Percentiles rank a stretch among this genome's conserved stretches.
These are phyloP conservation scores for Trachurus trachurus DNA, from an alignment of 2,797 vertebrate genomes.

Conservation along the genomic window DNA sequence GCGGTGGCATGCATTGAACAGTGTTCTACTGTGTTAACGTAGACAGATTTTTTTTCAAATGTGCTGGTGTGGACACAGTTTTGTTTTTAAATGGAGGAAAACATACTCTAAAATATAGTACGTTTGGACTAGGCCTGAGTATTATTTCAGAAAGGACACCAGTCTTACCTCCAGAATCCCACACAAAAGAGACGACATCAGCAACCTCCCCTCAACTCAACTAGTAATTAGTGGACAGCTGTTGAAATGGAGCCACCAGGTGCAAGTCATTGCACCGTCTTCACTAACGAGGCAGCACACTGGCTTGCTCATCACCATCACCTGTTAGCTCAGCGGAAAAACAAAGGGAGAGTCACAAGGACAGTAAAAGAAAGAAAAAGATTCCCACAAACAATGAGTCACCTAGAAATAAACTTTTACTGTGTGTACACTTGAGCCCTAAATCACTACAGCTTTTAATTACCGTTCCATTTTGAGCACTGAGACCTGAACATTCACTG, in stretches of 20 bases:
- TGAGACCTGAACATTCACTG: background rate
- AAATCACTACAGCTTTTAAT: constrained; percentile 45
- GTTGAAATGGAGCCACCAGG: constrained; percentile 31
- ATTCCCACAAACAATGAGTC: constrained; percentile 21
- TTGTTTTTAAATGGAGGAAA: no score
- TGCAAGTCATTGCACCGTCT: constrained; percentile 20
- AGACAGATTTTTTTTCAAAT: no score
- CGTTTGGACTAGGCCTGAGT: no score
- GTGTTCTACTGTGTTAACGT: no score
- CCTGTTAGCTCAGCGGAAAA: constrained; percentile 9
- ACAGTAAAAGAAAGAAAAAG: constrained; percentile 3
- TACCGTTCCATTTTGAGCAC: constrained; percentile 29
- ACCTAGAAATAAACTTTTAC: constrained; percentile 25
- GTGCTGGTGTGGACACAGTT: no score
- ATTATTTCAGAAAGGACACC: background rate
- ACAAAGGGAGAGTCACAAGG: constrained; percentile 4
- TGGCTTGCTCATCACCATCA: background rate
- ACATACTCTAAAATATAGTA: no score
- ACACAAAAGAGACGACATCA: background rate
- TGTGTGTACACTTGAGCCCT: constrained; percentile 6
- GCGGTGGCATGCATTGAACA: no score
- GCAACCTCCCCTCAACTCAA: background rate
- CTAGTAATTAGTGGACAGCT: constrained; percentile 21
- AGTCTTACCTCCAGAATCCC: background rate
- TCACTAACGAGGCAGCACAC: constrained; percentile 7